Base-by-base conservation (phyloP, 2,797 vertebrate genomes). In the Pempheris klunzingeri region DNA sequence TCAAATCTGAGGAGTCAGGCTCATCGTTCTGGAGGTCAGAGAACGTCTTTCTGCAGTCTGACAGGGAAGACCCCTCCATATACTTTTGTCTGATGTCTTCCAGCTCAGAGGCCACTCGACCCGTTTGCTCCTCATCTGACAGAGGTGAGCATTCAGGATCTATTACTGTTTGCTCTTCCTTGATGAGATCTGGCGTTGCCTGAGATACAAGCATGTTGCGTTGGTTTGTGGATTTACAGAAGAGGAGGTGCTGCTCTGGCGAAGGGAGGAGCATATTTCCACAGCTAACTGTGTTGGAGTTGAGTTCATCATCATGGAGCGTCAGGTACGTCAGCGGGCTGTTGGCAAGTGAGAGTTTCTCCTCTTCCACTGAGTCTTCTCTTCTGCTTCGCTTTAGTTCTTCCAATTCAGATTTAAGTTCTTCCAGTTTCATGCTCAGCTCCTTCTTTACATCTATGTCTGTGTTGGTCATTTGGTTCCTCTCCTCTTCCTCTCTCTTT, bases 401-500 rank as follows among this genome's bases (percentile, higher is more conserved):
- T 50, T 93, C 88, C 28, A 95, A 64, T 69, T 95, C 92, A 26
- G 88, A 87, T 85, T 90, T 47, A 43, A 96, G 91, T 80, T 92
- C 86, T 53, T 80, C 82, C 12, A 96, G 78, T 81, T 88, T 92
- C 8, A 71, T 44, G 41, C 58, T 84, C 36, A 93, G 66, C 74
- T 91, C 88, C 22, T 55, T 78, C 52, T 83, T 89, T 58, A 65
- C 43, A 50, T 88, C 87, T 17, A 15, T 14, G 20, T 88, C 81
- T n/a, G 61, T 64, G 43, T 78, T 54, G 44, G 53, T 72, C 32
- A 53, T 79, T 74, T 79, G 69, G 41, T 68, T 83, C 57, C 77
- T 80, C 77, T 90, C 90, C 71, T 91, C 82, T 61, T 89, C 88
- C 24, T 94, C 92, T 41, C 39, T 78, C 54, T 87, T 77, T 53